phyloP scores from a whole-genome alignment of 2,888 invertebrate species.

The Mythimna albipuncta region DNA sequence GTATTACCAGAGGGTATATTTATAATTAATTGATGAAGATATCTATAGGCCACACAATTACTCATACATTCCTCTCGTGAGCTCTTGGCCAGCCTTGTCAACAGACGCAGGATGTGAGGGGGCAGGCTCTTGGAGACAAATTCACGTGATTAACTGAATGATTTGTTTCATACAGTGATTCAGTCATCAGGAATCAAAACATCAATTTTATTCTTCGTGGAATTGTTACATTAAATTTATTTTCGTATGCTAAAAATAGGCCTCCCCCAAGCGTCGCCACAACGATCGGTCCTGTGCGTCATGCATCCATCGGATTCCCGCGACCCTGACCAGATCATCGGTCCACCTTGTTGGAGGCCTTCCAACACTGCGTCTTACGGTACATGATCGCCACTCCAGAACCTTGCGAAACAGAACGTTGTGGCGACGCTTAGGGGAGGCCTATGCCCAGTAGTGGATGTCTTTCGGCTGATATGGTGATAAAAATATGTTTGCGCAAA shows the following conservation, averaged over 20 bases:
- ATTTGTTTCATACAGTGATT: slow-evolving; percentile 24
- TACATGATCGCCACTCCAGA: no score
- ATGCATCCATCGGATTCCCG: no score
- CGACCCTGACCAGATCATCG: no score
- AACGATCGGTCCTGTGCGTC: no score
- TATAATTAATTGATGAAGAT: neutral
- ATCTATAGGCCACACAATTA: neutral
- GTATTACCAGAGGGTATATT: neutral
- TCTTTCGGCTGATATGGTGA: no score
- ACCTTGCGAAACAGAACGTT: no score
- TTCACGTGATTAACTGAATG: neutral
- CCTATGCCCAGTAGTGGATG: no score
- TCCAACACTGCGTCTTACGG: no score
- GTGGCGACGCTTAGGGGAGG: no score
- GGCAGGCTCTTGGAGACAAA: neutral
- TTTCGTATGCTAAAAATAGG: neutral
- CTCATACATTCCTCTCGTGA: neutral
- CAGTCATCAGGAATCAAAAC: slow-evolving; percentile 14
- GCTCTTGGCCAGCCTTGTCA: neutral
- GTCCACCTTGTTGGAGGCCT: no score
- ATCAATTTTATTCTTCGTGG: slow-evolving; percentile 6
- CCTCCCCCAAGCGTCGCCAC: no score
- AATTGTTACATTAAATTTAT: neutral
- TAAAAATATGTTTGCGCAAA: no score
- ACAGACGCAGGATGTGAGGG: slow-evolving; percentile 21